Percentiles rank a stretch among this genome's conserved stretches.
Evolutionary conservation across 2,888 invertebrate genomes (phyloP).

Genomic region (Hirtodrosophila cameraria): DNA sequence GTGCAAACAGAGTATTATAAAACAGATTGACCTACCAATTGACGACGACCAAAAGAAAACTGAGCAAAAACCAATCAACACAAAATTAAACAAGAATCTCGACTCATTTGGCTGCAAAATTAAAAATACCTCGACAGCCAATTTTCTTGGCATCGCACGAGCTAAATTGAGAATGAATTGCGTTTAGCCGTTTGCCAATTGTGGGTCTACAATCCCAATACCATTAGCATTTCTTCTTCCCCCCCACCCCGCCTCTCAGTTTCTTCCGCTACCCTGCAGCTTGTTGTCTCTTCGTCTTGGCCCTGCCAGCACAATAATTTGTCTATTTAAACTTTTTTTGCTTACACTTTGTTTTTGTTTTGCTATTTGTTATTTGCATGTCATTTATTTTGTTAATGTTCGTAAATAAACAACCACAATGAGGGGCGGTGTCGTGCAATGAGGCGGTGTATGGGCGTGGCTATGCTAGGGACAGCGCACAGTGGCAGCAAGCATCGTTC

Average conservation of each 20-base stretch:
- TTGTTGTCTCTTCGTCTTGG: conserved; percentile 2
- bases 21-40: conserved; percentile 1
- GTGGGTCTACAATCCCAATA: conserved; percentile 28
- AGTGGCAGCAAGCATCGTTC: no score
- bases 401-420: conserved; percentile 69
- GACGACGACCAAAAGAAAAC: conserved; percentile 16
- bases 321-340: conserved; percentile 69
- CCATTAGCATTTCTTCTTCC: conserved; percentile 51
- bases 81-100: conserved; percentile 64
- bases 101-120: conserved; percentile 67
- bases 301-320: conserved; percentile 66
- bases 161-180: conserved; percentile 67
- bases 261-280: not conserved
- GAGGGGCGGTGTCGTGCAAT: not conserved
- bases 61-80: conserved; percentile 65
- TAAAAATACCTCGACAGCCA: conserved; percentile 63
- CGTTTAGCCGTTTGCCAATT: conserved; percentile 61
- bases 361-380: conserved; percentile 70
- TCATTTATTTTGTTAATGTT: conserved; percentile 78
- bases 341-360: conserved; percentile 17
- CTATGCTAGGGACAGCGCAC: conserved; percentile 31
- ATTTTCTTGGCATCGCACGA: conserved; percentile 31
- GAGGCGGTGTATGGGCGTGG: not conserved
- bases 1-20: no score
- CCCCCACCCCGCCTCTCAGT: conserved; percentile 2